phyloP scores from a whole-genome alignment of 2,113 vertebrate species.

The Ctenomys sociabilis region DNA sequence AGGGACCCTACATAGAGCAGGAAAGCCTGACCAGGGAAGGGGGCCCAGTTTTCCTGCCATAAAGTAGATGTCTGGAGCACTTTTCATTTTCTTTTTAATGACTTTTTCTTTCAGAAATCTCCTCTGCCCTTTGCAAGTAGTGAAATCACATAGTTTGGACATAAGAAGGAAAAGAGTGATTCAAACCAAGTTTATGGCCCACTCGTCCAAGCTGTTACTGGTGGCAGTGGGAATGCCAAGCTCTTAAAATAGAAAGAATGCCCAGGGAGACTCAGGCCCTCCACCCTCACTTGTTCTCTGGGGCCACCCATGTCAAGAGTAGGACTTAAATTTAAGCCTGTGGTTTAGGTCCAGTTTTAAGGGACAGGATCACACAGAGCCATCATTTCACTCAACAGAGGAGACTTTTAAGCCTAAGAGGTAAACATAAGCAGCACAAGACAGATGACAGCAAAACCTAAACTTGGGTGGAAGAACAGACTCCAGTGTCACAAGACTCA shows the following conservation, averaged over 20 bases:
- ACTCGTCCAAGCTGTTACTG: background rate
- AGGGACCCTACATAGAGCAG: background rate
- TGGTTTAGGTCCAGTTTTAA: background rate
- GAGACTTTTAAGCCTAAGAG: background rate
- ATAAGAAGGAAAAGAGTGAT: background rate
- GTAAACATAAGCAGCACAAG: background rate
- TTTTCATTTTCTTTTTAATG: background rate
- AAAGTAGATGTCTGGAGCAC: background rate
- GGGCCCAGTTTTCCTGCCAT: background rate
- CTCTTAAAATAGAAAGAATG: background rate
- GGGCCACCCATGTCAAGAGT: background rate
- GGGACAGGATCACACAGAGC: background rate
- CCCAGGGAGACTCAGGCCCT: fast-evolving
- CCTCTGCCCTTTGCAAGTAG: background rate
- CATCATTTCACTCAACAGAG: background rate
- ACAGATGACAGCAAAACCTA: fast-evolving
- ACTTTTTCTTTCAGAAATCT: constrained; percentile 6
- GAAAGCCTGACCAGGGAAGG: background rate
- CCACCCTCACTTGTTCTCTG: too few species aligned
- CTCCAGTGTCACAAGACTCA: background rate
- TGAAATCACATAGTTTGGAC: background rate
- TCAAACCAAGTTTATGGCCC: background rate
- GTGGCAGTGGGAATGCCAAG: background rate
- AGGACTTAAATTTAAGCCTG: background rate
- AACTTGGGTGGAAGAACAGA: fast-evolving